Conservation (phyloP, 2,888 invertebrate species). For the Leucophora obtusa region DNA sequence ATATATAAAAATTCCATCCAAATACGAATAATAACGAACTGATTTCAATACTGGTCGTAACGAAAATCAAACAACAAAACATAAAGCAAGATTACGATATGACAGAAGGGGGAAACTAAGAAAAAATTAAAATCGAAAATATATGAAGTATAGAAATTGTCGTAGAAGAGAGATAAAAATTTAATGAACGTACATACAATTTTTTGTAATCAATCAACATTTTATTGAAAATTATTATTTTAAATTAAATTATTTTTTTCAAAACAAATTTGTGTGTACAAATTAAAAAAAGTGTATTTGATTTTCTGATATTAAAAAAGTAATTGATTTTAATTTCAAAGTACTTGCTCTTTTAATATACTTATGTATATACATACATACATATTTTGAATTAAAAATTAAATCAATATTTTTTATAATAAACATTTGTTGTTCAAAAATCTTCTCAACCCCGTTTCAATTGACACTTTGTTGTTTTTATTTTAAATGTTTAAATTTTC, state of each 20-base stretch:
- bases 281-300: too few species aligned
- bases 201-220: neutral
- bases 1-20: conserved; percentile 61
- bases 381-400: too few species aligned
- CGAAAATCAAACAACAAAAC: conserved; percentile 56
- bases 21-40: conserved; percentile 64
- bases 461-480: conserved; percentile 21
- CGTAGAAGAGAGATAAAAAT: neutral
- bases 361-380: too few species aligned
- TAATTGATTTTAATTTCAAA: too few species aligned
- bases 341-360: too few species aligned
- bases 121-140: neutral
- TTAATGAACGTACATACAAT: neutral
- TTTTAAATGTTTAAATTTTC: conserved; percentile 25
- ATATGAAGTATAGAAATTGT: neutral
- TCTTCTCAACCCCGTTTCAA: conserved; percentile 15
- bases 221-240: too few species aligned
- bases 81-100: conserved; percentile 30
- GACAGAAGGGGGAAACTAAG: neutral
- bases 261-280: too few species aligned
- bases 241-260: too few species aligned
- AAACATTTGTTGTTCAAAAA: neutral
- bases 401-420: too few species aligned
- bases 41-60: conserved; percentile 61
- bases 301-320: too few species aligned